Evolutionary conservation across 2,888 invertebrate genomes (phyloP).

Genomic region (Ceraclea dissimilis): DNA sequence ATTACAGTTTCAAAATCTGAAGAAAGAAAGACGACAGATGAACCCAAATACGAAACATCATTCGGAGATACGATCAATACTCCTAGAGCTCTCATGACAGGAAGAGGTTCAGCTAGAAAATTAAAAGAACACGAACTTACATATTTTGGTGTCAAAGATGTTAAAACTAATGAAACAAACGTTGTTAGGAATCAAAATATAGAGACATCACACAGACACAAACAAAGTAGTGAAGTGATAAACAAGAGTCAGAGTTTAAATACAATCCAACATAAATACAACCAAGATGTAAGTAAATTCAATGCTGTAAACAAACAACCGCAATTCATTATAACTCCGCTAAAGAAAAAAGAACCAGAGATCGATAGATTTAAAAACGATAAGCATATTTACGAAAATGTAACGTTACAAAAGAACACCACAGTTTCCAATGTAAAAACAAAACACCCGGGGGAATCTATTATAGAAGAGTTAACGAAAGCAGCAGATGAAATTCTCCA

Average conservation of each 20-base stretch:
- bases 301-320: neutral
- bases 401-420: conserved; percentile 5
- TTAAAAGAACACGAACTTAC: conserved; percentile 53
- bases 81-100: conserved; percentile 22
- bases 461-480: conserved; percentile 42
- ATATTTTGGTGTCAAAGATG: conserved; percentile 45
- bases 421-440: conserved; percentile 7
- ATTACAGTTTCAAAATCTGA: neutral
- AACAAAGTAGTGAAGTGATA: neutral
- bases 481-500: conserved; percentile 45
- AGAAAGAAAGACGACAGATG: neutral
- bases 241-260: neutral
- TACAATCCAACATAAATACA: neutral
- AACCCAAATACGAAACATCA: conserved; percentile 4
- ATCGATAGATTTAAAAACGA: neutral
- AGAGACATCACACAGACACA: neutral
- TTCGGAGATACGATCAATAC: conserved; percentile 22
- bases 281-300: neutral
- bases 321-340: conserved; percentile 3
- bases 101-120: conserved; percentile 35
- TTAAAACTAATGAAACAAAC: conserved; percentile 1
- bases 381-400: conserved; percentile 19
- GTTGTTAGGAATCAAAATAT: neutral
- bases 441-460: conserved; percentile 27
- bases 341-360: neutral